A percentile compares a stretch with the other conserved stretches of the same genome.
Evolutionary conservation across 2,113 vertebrate genomes (phyloP).

Genomic region (Sialia sialis): DNA sequence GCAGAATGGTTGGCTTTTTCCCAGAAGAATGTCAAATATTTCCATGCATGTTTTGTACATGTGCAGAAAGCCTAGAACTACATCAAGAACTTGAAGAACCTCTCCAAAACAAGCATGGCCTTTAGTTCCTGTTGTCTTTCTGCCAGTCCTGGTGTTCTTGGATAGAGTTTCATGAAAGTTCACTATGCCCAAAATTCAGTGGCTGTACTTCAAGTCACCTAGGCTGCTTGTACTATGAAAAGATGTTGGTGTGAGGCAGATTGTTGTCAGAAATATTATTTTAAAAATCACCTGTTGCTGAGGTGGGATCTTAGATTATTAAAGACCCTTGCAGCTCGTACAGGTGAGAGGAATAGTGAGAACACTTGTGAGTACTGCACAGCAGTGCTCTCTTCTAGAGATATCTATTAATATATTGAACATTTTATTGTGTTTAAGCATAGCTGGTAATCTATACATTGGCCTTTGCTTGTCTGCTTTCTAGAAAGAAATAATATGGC

Average conservation of each 20-base stretch:
- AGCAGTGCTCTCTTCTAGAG: not conserved
- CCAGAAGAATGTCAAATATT: not conserved
- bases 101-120: not conserved
- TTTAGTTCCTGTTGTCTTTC: not conserved
- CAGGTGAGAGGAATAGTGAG: not conserved
- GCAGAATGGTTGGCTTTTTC: not conserved
- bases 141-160: not conserved
- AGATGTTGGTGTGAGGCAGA: not conserved
- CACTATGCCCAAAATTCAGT: not conserved
- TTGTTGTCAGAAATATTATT: not conserved
- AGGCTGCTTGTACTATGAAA: not conserved
- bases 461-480: not conserved
- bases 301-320: not conserved
- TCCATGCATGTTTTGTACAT: fast-evolving
- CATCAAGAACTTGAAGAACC: not conserved
- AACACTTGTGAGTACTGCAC: not conserved
- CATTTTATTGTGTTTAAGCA: not conserved
- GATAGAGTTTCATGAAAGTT: not conserved
- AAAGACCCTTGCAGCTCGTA: not conserved
- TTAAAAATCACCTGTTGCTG: not conserved
- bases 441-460: not conserved
- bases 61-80: not conserved
- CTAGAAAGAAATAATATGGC: not conserved
- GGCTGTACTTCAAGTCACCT: not conserved
- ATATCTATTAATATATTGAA: not conserved